phyloP scores from a whole-genome alignment of 2,797 vertebrate genomes.

The Sebastes nivosus region DNA sequence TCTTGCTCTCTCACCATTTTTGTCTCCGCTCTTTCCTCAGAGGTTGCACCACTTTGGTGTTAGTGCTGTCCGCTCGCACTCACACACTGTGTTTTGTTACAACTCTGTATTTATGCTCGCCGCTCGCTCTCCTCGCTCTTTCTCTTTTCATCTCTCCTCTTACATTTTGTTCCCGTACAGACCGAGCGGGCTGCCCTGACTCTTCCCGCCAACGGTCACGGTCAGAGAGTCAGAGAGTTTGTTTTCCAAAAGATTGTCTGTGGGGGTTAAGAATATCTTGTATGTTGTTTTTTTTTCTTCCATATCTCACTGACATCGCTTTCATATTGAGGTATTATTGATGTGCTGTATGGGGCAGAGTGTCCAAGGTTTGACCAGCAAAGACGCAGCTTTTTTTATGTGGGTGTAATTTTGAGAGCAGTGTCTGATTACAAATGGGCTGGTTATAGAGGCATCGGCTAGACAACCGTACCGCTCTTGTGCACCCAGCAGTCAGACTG shows the following conservation, averaged over 20 bases:
- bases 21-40: conserved; percentile 33
- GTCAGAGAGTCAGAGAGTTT: conserved; percentile 48
- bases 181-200: conserved; percentile 31
- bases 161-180: conserved; percentile 44
- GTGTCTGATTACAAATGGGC: conserved; percentile 23
- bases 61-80: conserved; percentile 37
- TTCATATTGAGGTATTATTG: conserved; percentile 49
- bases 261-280: conserved; percentile 30
- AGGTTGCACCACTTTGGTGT: conserved; percentile 49
- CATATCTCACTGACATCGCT: conserved; percentile 28
- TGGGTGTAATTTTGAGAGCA: conserved; percentile 29
- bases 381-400: conserved; percentile 25
- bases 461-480: conserved; percentile 46
- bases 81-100: conserved; percentile 47
- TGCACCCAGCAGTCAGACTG: conserved; percentile 57
- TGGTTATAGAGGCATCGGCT: conserved; percentile 43
- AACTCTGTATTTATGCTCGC: conserved; percentile 32
- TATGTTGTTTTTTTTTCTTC: neutral
- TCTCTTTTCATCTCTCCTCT: conserved; percentile 41
- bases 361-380: conserved; percentile 33
- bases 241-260: conserved; percentile 51
- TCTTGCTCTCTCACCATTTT: conserved; percentile 16
- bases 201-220: conserved; percentile 19
- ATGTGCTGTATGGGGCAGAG: conserved; percentile 32
- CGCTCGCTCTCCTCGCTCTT: conserved; percentile 13